Evolutionary conservation across 2,797 vertebrate species (phyloP).

Genomic region (Coilia nasus): DNA sequence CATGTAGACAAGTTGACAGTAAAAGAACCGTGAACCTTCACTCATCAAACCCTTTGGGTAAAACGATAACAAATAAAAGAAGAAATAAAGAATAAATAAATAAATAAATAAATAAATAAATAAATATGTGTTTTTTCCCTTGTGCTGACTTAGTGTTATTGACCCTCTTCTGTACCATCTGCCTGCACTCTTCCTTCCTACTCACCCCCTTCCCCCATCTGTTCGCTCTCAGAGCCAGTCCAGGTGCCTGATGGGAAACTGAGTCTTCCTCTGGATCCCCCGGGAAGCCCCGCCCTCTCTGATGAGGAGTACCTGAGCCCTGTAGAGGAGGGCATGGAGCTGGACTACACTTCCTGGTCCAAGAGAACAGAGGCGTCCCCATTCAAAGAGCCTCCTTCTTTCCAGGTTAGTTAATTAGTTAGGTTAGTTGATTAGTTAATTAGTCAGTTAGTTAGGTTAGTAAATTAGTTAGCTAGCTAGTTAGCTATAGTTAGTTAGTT

Average conservation of each 20-base stretch:
- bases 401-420: conserved; percentile 78
- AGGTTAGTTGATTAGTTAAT: neutral
- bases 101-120: neutral
- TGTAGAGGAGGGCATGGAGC: conserved; percentile 88
- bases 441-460: too few relatives aligned
- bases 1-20: too few relatives aligned
- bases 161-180: neutral
- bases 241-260: conserved; percentile 76
- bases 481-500: too few relatives aligned
- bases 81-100: neutral
- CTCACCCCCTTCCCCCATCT: neutral
- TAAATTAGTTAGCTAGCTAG: too few relatives aligned
- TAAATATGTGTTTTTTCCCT: neutral
- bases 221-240: conserved; percentile 63
- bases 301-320: conserved; percentile 98
- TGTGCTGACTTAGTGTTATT: neutral
- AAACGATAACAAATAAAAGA: too few relatives aligned
- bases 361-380: conserved; percentile 44
- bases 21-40: too few relatives aligned
- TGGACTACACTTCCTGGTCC: conserved; percentile 2
- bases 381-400: conserved; percentile 89
- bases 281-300: conserved; percentile 90
- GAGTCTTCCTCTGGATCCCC: conserved; percentile 74
- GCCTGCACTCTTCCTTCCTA: neutral
- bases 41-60: too few relatives aligned